A percentile compares a stretch with the other conserved stretches of the same genome.
phyloP scores from a whole-genome alignment of 2,797 vertebrate species.

The Cuculus canorus region DNA sequence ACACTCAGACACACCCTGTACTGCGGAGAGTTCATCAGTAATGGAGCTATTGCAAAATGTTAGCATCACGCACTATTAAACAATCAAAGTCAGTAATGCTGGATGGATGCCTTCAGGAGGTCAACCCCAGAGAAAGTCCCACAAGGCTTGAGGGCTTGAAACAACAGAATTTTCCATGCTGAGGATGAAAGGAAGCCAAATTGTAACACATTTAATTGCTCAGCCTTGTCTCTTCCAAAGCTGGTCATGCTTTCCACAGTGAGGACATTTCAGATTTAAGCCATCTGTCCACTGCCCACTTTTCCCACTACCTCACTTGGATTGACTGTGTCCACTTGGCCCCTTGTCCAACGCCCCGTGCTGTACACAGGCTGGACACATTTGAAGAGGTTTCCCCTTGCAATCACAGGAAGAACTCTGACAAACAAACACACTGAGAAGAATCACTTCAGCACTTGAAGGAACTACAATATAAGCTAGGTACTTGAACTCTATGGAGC shows the following conservation, averaged over 20 bases:
- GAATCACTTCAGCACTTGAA: slow-evolving; percentile 17
- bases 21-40: slow-evolving; percentile 16
- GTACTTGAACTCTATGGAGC: neutral
- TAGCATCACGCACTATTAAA: slow-evolving; percentile 1
- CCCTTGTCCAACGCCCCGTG: neutral
- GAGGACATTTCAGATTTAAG: slow-evolving; percentile 61
- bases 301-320: slow-evolving; percentile 67
- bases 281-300: slow-evolving; percentile 48
- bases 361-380: neutral
- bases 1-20: slow-evolving; percentile 16
- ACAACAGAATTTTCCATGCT: slow-evolving; percentile 61
- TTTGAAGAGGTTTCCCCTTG: neutral
- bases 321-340: slow-evolving; percentile 3
- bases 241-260: slow-evolving; percentile 69
- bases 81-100: slow-evolving; percentile 20
- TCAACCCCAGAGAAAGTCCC: slow-evolving; percentile 63
- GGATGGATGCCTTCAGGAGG: slow-evolving; percentile 40
- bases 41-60: slow-evolving; percentile 29
- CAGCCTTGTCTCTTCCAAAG: slow-evolving; percentile 32
- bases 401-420: slow-evolving; percentile 13
- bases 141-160: slow-evolving; percentile 54
- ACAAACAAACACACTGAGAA: slow-evolving; percentile 38
- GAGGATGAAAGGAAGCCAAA: slow-evolving; percentile 47
- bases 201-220: slow-evolving; percentile 59
- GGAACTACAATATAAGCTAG: neutral